Percentiles rank a stretch among this genome's conserved stretches.
phyloP scores from a whole-genome alignment of 2,888 invertebrate species.

The Trissolcus japonicus region DNA sequence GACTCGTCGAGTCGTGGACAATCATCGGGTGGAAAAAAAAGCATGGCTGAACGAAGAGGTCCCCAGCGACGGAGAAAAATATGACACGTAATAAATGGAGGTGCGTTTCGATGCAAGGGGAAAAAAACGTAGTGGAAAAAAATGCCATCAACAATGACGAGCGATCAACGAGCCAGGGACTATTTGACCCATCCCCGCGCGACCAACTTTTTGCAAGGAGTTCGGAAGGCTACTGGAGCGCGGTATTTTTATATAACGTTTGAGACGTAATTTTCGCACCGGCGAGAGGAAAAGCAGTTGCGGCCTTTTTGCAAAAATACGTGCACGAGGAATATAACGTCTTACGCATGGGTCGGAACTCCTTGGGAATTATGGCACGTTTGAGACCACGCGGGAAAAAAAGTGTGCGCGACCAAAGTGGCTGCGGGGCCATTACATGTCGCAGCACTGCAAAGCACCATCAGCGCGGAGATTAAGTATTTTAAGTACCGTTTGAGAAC shows the following conservation, averaged over 20 bases:
- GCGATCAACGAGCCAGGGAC: conserved; percentile 14
- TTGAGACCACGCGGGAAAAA: conserved; percentile 44
- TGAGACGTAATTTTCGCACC: conserved; percentile 17
- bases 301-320: conserved; percentile 20
- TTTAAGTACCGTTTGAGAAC: conserved; percentile 21
- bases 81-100: conserved; percentile 53
- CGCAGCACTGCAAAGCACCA: conserved; percentile 38
- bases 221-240: not conserved
- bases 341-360: conserved; percentile 34
- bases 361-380: conserved; percentile 64
- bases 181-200: not conserved
- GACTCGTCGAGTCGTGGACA: conserved; percentile 15
- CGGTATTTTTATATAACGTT: not conserved
- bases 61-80: conserved; percentile 34
- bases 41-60: conserved; percentile 9
- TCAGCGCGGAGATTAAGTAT: conserved; percentile 19
- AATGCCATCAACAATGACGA: conserved; percentile 23
- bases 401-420: conserved; percentile 59
- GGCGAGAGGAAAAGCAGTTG: conserved; percentile 63
- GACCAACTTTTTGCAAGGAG: conserved; percentile 12
- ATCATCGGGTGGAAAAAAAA: conserved; percentile 36
- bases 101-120: conserved; percentile 15
- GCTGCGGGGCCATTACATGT: conserved; percentile 52
- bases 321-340: conserved; percentile 6
- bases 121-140: conserved; percentile 29